phyloP scores from a whole-genome alignment of 2,888 invertebrate genomes.

The Apotomis turbidana region DNA sequence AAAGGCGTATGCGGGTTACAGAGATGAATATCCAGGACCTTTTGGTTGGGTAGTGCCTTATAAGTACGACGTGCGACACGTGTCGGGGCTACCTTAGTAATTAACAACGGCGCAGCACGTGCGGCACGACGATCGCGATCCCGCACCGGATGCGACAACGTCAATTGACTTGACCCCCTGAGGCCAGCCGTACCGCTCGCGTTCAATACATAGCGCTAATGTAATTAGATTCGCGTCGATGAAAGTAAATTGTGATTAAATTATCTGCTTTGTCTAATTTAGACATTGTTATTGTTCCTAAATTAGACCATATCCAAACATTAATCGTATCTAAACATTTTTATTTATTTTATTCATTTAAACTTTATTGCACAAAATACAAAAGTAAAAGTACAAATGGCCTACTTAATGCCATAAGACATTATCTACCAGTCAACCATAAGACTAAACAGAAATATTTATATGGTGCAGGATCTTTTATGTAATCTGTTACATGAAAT shows the following conservation, averaged over 20 bases:
- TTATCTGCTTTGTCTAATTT: not conserved
- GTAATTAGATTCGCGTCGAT: conserved; percentile 27
- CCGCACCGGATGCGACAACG: conserved; percentile 70
- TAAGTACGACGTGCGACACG: conserved; percentile 24
- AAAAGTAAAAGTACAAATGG: too few species aligned
- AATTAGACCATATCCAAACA: too few species aligned
- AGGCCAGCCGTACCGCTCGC: conserved; percentile 47
- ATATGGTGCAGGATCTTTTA: too few species aligned
- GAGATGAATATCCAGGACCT: not conserved
- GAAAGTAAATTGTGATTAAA: not conserved
- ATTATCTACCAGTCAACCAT: too few species aligned
- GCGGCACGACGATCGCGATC: conserved; percentile 9
- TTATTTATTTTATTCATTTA: too few species aligned
- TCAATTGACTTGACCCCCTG: conserved; percentile 82
- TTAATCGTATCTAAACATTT: too few species aligned
- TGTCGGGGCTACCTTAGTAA: conserved; percentile 35
- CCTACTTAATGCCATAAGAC: too few species aligned
- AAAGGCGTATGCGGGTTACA: conserved; percentile 6
- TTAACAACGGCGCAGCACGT: conserved; percentile 39
- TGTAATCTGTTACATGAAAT: too few species aligned
- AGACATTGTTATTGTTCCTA: not conserved
- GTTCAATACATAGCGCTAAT: conserved; percentile 27
- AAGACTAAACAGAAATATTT: too few species aligned
- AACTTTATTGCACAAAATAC: too few species aligned
- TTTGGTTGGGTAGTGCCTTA: not conserved